phyloP scores from a whole-genome alignment of 2,113 vertebrate genomes.

The Dasyurus viverrinus region DNA sequence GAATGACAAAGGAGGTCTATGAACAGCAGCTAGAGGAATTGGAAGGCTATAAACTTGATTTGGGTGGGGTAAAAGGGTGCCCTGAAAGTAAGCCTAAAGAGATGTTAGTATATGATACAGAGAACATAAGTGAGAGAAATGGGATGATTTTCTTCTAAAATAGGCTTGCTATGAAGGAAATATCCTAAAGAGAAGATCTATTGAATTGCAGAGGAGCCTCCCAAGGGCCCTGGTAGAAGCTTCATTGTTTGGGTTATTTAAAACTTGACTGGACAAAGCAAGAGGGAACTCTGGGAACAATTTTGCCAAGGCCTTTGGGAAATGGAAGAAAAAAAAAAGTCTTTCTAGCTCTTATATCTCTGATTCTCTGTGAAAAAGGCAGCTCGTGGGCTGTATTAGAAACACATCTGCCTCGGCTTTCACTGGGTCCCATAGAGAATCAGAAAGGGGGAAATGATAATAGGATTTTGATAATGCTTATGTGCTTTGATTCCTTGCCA shows the following conservation, averaged over 20 bases:
- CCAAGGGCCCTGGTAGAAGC: neutral
- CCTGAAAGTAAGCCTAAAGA: neutral
- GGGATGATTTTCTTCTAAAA: constrained; percentile 18
- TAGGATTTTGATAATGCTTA: constrained; percentile 50
- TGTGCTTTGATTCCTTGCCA: constrained; percentile 39
- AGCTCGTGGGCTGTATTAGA: constrained; percentile 42
- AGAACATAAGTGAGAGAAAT: neutral
- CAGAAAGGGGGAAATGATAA: constrained; percentile 32
- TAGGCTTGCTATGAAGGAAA: constrained; percentile 22
- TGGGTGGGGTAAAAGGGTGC: neutral
- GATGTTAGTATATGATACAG: neutral
- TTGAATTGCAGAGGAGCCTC: constrained; percentile 30
- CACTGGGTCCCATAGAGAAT: constrained; percentile 15
- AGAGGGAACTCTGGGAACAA: constrained; percentile 45
- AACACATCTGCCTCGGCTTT: constrained; percentile 5
- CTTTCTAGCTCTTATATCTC: constrained; percentile 48
- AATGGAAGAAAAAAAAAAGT: constrained; percentile 34
- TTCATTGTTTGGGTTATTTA: constrained; percentile 54
- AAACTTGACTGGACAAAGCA: constrained; percentile 40
- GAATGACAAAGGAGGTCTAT: constrained; percentile 10
- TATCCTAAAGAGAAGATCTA: constrained; percentile 34
- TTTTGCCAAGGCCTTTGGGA: constrained; percentile 37
- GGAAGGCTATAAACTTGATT: neutral
- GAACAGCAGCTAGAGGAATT: neutral
- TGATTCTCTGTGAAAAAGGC: constrained; percentile 54